Conservation (phyloP, 2,888 invertebrate species). For the Lasioglossum morio region DNA sequence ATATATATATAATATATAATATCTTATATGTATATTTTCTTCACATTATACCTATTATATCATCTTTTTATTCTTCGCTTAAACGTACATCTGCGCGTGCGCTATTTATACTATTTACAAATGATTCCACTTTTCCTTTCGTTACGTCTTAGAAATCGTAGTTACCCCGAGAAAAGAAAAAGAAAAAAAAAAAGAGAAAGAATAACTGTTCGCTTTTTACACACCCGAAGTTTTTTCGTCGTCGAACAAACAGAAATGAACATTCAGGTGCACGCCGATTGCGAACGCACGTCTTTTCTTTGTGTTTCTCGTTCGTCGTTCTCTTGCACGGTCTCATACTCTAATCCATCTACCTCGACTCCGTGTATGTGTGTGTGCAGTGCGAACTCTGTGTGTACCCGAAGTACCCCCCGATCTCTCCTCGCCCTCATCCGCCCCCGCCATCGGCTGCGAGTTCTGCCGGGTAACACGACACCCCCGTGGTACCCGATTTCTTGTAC, state of each 20-base stretch:
- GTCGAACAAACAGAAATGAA: slow-evolving; percentile 14
- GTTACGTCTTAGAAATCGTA: slow-evolving; percentile 54
- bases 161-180: slow-evolving; percentile 67
- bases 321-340: slow-evolving; percentile 29
- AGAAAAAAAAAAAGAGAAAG: not conserved
- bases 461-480: slow-evolving; percentile 6
- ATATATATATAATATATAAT: slow-evolving; percentile 81
- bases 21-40: slow-evolving; percentile 83
- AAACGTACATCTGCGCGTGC: slow-evolving; percentile 74
- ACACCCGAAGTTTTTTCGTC: slow-evolving; percentile 20
- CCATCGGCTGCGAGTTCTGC: not conserved
- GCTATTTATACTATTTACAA: slow-evolving; percentile 84
- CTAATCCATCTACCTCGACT: not conserved
- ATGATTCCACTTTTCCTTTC: slow-evolving; percentile 53
- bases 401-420: not conserved
- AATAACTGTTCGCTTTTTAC: slow-evolving; percentile 48
- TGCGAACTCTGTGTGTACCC: not conserved
- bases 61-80: slow-evolving; percentile 74
- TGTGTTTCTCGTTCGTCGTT: slow-evolving; percentile 28
- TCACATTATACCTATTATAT: slow-evolving; percentile 83
- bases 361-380: not conserved
- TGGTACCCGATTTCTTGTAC: slow-evolving; percentile 35
- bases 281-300: slow-evolving; percentile 10
- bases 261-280: slow-evolving; percentile 17
- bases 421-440: not conserved